Base-by-base conservation (phyloP, 2,113 vertebrate species). In the Garra rufa region DNA sequence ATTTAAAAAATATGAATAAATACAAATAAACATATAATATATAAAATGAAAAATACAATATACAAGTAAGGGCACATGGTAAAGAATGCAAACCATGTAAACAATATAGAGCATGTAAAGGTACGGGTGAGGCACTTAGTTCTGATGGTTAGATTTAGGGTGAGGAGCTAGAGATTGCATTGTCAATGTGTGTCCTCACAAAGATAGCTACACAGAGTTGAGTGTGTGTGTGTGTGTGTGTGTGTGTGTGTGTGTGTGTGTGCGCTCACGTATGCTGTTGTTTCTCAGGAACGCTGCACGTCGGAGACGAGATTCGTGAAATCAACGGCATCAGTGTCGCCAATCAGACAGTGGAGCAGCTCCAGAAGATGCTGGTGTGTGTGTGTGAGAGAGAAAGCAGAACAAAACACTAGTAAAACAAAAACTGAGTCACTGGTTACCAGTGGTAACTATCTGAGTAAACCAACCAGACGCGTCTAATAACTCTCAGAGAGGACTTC, bases 281-380 rank as follows among this genome's bases (percentile, higher is more conserved):
- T 85, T 83, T 89, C 1, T 0, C 91, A 99, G 98, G 98, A 90
- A 99, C 98, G 3, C 93, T 99, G 91, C 98, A 99, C 7, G 94
- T 99, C 1, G 98, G 98, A 41, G 98, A 99, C 83, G 98, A 99
- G 94, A 99, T 99, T 89, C 93, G 97, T 90, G 98, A 99, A 92
- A 99, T 99, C 93, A 99, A 99, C 0, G 93, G 97, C 90, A 99
- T 99, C 94, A 99, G 98, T 85, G 98, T 99, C 90, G 97, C 97
- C 91, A 99, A 99, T 93, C 98, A 99, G 94, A 99, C 98, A 2
- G 98, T 99, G 83, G 98, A 99, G 90, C 98, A 99, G 80, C 95
- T 99, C 86, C 98, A 99, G 92, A 99, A 97, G 94, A 98, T 99
- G 97, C 96, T 99, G 95, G 98, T 99, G 89, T 94, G 96, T 94